A percentile compares a stretch with the other conserved stretches of the same genome.
These are phyloP conservation scores for Lepidocyrtinus sp. DNA, from an alignment of 2,888 invertebrate species.

Conservation along the genomic window DNA sequence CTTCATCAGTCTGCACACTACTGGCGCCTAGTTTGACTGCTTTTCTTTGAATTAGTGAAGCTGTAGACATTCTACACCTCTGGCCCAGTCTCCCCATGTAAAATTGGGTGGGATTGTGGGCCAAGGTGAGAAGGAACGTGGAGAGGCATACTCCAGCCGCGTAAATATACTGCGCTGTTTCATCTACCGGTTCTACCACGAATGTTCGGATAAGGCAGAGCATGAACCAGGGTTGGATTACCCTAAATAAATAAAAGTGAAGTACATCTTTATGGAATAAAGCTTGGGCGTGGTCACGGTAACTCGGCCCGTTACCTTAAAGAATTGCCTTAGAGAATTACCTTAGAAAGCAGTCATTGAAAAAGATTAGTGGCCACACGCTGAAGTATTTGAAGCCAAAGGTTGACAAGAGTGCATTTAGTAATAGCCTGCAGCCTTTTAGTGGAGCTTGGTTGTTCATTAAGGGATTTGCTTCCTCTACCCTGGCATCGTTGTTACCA, in stretches of 20 bases:
- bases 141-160: constrained; percentile 31
- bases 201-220: constrained; percentile 27
- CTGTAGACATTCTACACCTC: constrained; percentile 36
- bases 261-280: no score
- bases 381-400: constrained; percentile 32
- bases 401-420: constrained; percentile 5
- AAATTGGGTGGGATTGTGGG: constrained; percentile 39
- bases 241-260: constrained; percentile 14
- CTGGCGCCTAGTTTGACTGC: constrained; percentile 21
- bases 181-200: constrained; percentile 18
- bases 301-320: no score
- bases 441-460: no score
- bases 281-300: no score
- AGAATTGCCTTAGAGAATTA: neutral
- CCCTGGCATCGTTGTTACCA: no score
- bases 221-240: constrained; percentile 44
- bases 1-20: constrained; percentile 13
- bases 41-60: constrained; percentile 41
- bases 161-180: constrained; percentile 32
- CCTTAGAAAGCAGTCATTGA: constrained; percentile 28
- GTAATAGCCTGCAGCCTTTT: no score
- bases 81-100: constrained; percentile 32
- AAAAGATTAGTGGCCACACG: constrained; percentile 38
- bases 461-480: no score
- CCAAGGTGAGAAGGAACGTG: constrained; percentile 32